phyloP scores from a whole-genome alignment of 2,888 invertebrate species.

The Crocallis elinguaria region DNA sequence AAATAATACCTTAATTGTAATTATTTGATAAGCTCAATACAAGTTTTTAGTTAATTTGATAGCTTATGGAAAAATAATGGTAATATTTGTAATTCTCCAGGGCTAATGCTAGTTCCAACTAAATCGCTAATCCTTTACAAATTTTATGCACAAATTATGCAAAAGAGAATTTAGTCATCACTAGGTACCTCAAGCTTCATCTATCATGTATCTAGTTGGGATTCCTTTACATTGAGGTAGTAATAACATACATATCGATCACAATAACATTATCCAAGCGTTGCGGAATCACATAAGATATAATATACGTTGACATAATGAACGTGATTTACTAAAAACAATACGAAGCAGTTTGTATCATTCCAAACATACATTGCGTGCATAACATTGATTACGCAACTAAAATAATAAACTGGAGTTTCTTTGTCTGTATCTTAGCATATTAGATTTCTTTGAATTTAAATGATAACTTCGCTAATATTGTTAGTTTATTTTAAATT shows the following conservation, averaged over 20 bases:
- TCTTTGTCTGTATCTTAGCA: constrained; percentile 11
- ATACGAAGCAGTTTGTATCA: constrained; percentile 8
- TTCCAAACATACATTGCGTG: constrained; percentile 5
- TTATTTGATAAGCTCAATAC: too few relatives aligned
- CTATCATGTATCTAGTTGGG: constrained; percentile 4
- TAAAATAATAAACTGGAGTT: constrained; percentile 1
- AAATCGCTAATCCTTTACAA: too few relatives aligned
- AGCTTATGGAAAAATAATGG: too few relatives aligned
- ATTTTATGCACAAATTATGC: constrained; percentile 6
- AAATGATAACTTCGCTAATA: too few relatives aligned
- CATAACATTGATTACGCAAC: constrained; percentile 14
- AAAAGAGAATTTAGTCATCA: not conserved
- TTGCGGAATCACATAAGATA: constrained; percentile 10
- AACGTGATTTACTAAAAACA: constrained; percentile 23
- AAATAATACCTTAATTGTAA: too few relatives aligned
- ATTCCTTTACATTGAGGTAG: not conserved
- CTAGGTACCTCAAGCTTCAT: constrained; percentile 1
- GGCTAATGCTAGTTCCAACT: too few relatives aligned
- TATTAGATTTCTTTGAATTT: too few relatives aligned
- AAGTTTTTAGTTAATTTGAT: too few relatives aligned
- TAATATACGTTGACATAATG: constrained; percentile 9
- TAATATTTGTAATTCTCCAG: too few relatives aligned
- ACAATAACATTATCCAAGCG: constrained; percentile 9
- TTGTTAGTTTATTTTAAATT: too few relatives aligned
- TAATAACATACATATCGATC: constrained; percentile 10